A percentile compares a stretch with the other conserved stretches of the same genome.
Conservation (phyloP, 2,797 vertebrate genomes). For the Sternarchorhynchus goeldii region DNA sequence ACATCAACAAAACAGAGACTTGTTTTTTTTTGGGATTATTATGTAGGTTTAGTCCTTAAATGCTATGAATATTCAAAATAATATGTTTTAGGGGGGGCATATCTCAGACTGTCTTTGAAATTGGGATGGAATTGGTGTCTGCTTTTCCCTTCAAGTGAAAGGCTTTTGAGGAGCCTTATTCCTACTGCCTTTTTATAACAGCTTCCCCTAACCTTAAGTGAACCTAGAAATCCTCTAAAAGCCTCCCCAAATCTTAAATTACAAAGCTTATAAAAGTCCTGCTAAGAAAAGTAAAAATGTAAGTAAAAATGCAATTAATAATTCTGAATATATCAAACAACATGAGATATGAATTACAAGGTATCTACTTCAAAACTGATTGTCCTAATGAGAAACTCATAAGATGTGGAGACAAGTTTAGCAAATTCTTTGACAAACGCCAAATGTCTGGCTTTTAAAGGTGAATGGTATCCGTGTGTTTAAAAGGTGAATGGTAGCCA, state of each 20-base stretch:
- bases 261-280: constrained; percentile 18
- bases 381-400: background rate
- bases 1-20: constrained; percentile 55
- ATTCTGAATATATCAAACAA: constrained; percentile 25
- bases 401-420: no score
- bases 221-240: constrained; percentile 28
- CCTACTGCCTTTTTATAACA: constrained; percentile 30
- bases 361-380: constrained; percentile 12
- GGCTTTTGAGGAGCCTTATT: constrained; percentile 24
- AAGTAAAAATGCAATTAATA: constrained; percentile 17
- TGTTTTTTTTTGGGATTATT: constrained; percentile 50
- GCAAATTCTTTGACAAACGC: no score
- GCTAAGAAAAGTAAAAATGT: constrained; percentile 32
- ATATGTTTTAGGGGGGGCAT: constrained; percentile 51
- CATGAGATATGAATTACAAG: constrained; percentile 34
- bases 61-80: constrained; percentile 51
- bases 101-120: constrained; percentile 53
- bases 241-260: constrained; percentile 19
- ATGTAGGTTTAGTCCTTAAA: constrained; percentile 64
- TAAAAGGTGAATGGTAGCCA: background rate
- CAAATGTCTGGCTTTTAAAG: background rate
- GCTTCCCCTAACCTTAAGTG: constrained; percentile 38
- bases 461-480: background rate
- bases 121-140: constrained; percentile 48
- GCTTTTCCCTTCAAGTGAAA: constrained; percentile 51